These are phyloP conservation scores for Thelaira solivaga DNA, from an alignment of 2,888 invertebrate species.

Conservation along the genomic window DNA sequence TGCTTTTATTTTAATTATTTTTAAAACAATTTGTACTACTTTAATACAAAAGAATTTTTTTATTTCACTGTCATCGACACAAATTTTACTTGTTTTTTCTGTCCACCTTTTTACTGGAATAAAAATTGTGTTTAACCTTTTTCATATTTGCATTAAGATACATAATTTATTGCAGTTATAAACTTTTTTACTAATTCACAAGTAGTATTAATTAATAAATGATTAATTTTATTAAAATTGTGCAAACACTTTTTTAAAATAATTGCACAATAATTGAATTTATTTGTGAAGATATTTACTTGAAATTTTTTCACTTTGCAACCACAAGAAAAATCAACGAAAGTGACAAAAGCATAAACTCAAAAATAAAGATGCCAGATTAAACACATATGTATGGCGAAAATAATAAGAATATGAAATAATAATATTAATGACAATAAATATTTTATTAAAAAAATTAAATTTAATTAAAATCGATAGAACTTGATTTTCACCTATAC, in stretches of 20 bases:
- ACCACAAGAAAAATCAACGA: slow-evolving; percentile 35
- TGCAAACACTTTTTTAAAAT: not conserved
- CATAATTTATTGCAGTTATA: not conserved
- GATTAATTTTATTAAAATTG: not conserved
- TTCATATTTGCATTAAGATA: not conserved
- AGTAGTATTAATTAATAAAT: not conserved
- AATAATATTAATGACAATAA: no score
- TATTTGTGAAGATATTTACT: slow-evolving; percentile 34
- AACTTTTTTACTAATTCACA: not conserved
- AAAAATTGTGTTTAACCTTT: not conserved
- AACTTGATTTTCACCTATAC: no score
- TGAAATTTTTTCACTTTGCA: slow-evolving; percentile 52
- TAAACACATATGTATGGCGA: not conserved
- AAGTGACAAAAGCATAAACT: slow-evolving; percentile 14
- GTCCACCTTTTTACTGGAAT: not conserved
- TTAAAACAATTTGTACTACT: not conserved
- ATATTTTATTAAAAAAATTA: no score
- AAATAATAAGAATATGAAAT: no score
- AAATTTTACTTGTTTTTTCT: slow-evolving; percentile 36
- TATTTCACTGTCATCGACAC: slow-evolving; percentile 43
- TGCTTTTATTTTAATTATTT: slow-evolving; percentile 21
- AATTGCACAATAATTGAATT: not conserved
- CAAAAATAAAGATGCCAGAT: slow-evolving; percentile 46
- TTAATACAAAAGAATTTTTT: not conserved
- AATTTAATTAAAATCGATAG: no score